Evolutionary conservation across 2,888 invertebrate genomes (phyloP), one percentile per base, ranked within the genome.

Genomic region (Cataglyphis albicans): DNA sequence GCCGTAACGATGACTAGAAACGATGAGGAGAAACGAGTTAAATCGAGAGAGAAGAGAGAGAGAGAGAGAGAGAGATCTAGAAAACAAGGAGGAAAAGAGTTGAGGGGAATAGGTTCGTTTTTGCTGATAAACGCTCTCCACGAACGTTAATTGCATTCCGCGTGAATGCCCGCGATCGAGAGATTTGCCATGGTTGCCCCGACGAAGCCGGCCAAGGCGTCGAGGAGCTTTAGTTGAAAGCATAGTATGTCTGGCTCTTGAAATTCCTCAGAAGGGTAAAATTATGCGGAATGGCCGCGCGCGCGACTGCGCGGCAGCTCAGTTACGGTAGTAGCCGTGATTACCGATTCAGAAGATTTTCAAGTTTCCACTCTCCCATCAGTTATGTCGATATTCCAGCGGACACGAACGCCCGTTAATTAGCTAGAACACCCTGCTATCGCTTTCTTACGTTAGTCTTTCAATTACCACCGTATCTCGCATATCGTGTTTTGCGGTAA

Each of bases 91-190:
- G 25, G 57, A 59, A 61, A 72, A 63, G 25, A 61, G 67, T 74
- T 44, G 35, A 65, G 73, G 70, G 75, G 74, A 68, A 86, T 81
- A 44, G 75, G 74, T 84, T 38, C 75, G 82, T 89, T 90, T 89
- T 90, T 86, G 86, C 82, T 72, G 90, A 90, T 87, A 86, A 89
- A 86, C 84, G 84, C 80, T 70, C 75, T 32, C 59, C 70, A 64
- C 68, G 73, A 84, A 68, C 90, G 90, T 93, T 93, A 93, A 93
- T 93, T 93, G 91, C 92, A 92, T 93, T 93, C 91, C 90, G 87
- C 89, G 91, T 89, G 91, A 91, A 91, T 86, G 90, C 86, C 84
- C 84, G 85, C 90, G 87, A 91, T 90, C 87, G 89, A 90, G 87
- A 85, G 90, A 92, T 91, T 92, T 89, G 88, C 87, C 82, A 83